phyloP scores from a whole-genome alignment of 2,888 invertebrate genomes.

The Cheiracanthium punctorium region DNA sequence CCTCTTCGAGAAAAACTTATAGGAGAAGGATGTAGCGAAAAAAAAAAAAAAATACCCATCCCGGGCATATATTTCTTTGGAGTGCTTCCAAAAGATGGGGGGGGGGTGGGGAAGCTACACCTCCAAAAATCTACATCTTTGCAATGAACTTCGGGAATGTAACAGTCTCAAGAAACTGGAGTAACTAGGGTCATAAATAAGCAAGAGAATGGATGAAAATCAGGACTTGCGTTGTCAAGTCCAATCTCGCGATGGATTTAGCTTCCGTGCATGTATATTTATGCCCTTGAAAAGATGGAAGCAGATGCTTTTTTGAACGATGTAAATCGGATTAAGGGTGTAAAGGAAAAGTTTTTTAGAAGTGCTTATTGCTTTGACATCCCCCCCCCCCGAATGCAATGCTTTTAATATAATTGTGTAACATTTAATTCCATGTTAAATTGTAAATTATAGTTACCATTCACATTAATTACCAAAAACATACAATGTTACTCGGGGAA shows the following conservation, averaged over 20 bases:
- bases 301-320: no score
- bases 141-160: background rate
- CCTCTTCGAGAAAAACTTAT: background rate
- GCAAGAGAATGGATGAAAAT: background rate
- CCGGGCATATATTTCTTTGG: background rate
- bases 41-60: background rate
- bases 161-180: background rate
- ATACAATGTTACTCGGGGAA: no score
- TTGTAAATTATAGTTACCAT: no score
- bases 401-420: no score
- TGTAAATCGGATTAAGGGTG: no score
- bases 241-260: background rate
- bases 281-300: no score
- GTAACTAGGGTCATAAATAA: conserved; percentile 3
- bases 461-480: no score
- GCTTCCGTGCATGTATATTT: background rate
- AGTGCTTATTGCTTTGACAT: no score
- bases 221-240: background rate
- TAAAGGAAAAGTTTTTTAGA: no score
- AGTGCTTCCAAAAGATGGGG: background rate
- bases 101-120: background rate
- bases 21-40: background rate
- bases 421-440: no score
- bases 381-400: no score
- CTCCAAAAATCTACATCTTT: conserved; percentile 3